Base-by-base conservation (phyloP, 2,888 invertebrate species). In the Marasmarcha lunaedactyla region DNA sequence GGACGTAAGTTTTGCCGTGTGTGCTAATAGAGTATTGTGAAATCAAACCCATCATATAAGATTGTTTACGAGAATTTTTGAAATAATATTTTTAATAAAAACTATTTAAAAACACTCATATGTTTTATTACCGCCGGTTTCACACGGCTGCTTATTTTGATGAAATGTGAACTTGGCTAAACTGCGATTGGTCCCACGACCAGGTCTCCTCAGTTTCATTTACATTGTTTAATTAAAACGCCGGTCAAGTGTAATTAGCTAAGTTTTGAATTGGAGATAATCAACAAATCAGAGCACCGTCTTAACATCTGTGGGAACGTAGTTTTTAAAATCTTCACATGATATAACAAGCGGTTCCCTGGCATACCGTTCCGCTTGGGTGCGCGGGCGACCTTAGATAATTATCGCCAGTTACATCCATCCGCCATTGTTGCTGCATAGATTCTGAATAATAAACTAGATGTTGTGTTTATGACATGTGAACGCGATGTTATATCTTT, bases 21-120 rank as follows among this genome's bases (percentile, higher is more conserved):
- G 20, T 20, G 20, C 20, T 20, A 7, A 20, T 20, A 20, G 7
- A 47, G 46, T 49, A 54, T 55, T 54, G 55, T 57, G 46, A 52
- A 49, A 48, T 44, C 44, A 25, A 11, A 30, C 20, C 20, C 20
- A 20, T 20, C 20, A 20, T 20, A 30, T 30, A 11, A 30, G 30
- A 30, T 30, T 30, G 30, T 11, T 11, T 9, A 30, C 30, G 30
- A 30, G 30, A 30, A 30, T n/a, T 63, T 72, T 67, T 66, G 54
- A 69, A 68, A 78, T 70, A 70, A 70, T 73, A 76, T 77, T 78
- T 72, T 73, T 70, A 81, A 73, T 77, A 79, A 81, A 79, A 74
- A 52, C 65, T 67, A 72, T 71, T 74, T 68, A 65, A 62, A 73
- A 64, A 35, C 9, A 42, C 36, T 34, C 30, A 40, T 46, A 37